A percentile compares a stretch with the other conserved stretches of the same genome.
phyloP scores from a whole-genome alignment of 2,888 invertebrate species.

The Willowsia nigromaculata region DNA sequence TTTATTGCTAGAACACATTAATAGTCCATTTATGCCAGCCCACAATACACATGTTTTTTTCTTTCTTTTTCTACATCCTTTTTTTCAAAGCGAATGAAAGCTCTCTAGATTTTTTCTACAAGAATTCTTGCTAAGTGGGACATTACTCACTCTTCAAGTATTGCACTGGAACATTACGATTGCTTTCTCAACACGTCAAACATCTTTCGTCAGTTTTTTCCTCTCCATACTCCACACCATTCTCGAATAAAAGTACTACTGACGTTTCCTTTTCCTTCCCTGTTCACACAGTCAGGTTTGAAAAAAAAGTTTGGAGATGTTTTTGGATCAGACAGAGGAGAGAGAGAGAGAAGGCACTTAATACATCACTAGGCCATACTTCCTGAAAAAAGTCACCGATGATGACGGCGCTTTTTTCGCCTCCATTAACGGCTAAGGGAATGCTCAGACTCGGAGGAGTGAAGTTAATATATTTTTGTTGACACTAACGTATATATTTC shows the following conservation, averaged over 20 bases:
- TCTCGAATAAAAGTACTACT: neutral
- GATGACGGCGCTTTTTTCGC: slow-evolving; percentile 4
- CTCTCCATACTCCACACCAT: slow-evolving; percentile 10
- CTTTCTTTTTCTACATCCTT: neutral
- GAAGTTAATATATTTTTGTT: neutral
- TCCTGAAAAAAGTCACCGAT: slow-evolving; percentile 23
- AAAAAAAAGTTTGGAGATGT: slow-evolving; percentile 25
- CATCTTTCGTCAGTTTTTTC: slow-evolving; percentile 52
- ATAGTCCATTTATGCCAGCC: slow-evolving; percentile 37
- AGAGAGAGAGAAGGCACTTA: slow-evolving; percentile 40
- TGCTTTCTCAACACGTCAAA: slow-evolving; percentile 57
- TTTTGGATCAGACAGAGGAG: too few species aligned
- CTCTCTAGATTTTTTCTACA: slow-evolving; percentile 8
- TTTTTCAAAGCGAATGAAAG: neutral
- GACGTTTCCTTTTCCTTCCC: slow-evolving; percentile 12
- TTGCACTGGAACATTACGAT: slow-evolving; percentile 1
- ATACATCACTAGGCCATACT: slow-evolving; percentile 22
- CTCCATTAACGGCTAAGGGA: slow-evolving; percentile 36
- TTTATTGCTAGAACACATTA: slow-evolving; percentile 49
- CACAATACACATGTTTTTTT: slow-evolving; percentile 31
- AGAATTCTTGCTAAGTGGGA: slow-evolving; percentile 40
- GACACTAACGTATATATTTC: neutral
- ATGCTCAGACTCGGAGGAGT: neutral
- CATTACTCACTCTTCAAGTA: slow-evolving; percentile 54
- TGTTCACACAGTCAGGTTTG: slow-evolving; percentile 1